These are phyloP conservation scores for Crotalus tigris DNA, from an alignment of 2,113 vertebrate genomes.

Conservation along the genomic window DNA sequence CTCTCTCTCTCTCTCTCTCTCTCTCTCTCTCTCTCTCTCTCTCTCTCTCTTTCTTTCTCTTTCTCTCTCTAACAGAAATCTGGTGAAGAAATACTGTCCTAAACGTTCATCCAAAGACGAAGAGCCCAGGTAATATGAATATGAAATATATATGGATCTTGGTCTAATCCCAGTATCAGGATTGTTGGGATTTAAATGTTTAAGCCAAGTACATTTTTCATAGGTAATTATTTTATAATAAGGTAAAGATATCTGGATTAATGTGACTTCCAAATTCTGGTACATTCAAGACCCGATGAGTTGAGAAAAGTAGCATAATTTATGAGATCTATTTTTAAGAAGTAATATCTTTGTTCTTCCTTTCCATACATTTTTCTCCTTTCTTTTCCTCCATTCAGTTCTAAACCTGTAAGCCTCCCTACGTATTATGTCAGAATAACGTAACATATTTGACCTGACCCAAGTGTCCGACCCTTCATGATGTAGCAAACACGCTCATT, in stretches of 20 bases:
- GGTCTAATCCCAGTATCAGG: neutral
- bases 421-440: slow-evolving; percentile 66
- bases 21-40: slow-evolving; percentile 31
- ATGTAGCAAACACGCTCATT: slow-evolving; percentile 70
- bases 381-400: slow-evolving; percentile 66
- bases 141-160: neutral
- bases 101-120: slow-evolving; percentile 96
- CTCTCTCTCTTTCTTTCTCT: neutral
- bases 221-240: neutral
- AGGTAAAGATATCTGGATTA: slow-evolving; percentile 4
- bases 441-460: slow-evolving; percentile 68
- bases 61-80: slow-evolving; percentile 72
- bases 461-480: slow-evolving; percentile 71
- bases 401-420: slow-evolving; percentile 40
- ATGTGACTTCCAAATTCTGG: slow-evolving; percentile 37
- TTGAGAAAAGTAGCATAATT: slow-evolving; percentile 39
- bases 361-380: slow-evolving; percentile 69
- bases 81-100: slow-evolving; percentile 97
- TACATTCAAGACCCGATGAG: slow-evolving; percentile 38
- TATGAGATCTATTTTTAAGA: slow-evolving; percentile 46
- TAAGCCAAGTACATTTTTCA: neutral
- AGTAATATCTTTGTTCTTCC: slow-evolving; percentile 63
- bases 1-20: slow-evolving; percentile 28
- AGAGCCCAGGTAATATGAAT: slow-evolving; percentile 85
- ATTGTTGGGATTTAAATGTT: neutral